phyloP scores from a whole-genome alignment of 2,797 vertebrate genomes.

The Peromyscus aztecus region DNA sequence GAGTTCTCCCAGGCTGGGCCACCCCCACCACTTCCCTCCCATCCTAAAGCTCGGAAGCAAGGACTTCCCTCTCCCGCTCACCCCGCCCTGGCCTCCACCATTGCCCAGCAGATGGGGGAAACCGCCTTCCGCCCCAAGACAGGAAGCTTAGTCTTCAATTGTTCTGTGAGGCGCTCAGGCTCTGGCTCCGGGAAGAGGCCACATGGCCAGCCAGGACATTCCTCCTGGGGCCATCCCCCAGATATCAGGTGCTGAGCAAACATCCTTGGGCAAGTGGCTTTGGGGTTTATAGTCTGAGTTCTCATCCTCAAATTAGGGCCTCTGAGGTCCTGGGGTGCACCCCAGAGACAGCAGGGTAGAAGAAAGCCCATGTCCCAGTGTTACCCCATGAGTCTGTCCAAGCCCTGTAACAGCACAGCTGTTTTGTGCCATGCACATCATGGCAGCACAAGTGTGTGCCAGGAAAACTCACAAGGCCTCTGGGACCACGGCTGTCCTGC shows the following conservation, averaged over 20 bases:
- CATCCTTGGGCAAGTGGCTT: not conserved
- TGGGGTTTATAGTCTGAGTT: not conserved
- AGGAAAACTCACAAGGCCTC: not conserved
- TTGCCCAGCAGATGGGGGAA: conserved; percentile 52
- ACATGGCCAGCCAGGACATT: conserved; percentile 41
- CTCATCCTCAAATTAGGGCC: not conserved
- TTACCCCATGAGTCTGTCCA: not conserved
- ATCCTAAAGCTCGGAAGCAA: conserved; percentile 53
- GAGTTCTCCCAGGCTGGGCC: not conserved
- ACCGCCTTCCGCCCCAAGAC: conserved; percentile 65
- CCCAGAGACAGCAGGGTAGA: not conserved
- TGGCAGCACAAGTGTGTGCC: fast-evolving
- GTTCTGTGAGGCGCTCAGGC: conserved; percentile 53
- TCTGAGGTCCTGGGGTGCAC: not conserved
- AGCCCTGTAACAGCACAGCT: not conserved
- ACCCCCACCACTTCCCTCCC: conserved; percentile 65
- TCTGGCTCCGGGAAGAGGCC: conserved; percentile 70
- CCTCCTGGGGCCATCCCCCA: not conserved
- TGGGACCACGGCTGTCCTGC: not conserved
- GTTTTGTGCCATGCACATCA: no score
- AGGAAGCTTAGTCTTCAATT: conserved; percentile 77
- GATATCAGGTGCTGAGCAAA: not conserved
- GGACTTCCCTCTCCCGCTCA: conserved; percentile 70
- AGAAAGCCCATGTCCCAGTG: not conserved
- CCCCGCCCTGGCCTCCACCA: not conserved